Percentiles rank a stretch among this genome's conserved stretches.
These are phyloP conservation scores for Ephydatia muelleri DNA, from an alignment of 37 sponge, comb jelly and placozoan species.

Conservation along the genomic window DNA sequence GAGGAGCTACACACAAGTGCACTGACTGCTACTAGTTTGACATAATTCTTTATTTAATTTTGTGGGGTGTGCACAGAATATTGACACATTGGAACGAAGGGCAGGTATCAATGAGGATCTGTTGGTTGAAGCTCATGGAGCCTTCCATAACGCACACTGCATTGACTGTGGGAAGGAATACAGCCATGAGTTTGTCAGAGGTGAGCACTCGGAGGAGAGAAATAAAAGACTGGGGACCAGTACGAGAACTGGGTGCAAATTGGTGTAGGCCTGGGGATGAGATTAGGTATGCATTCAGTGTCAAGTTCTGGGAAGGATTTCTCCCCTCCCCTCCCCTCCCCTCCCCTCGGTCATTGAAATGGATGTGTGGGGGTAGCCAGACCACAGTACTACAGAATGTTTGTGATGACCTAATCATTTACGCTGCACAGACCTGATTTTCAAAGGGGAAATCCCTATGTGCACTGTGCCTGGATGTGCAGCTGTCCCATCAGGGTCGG, in stretches of 20 bases:
- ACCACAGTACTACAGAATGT: background rate
- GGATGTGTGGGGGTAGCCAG: too few relatives aligned
- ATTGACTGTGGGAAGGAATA: constrained; percentile 72
- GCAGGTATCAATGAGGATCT: constrained; percentile 75
- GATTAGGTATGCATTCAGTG: background rate
- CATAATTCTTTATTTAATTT: background rate
- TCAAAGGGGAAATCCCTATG: constrained; percentile 63
- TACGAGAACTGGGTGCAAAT: too few relatives aligned
- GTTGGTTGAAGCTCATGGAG: constrained; percentile 95
- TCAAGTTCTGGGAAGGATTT: background rate
- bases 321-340: too few relatives aligned
- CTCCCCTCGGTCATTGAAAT: too few relatives aligned
- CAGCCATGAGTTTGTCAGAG: constrained; percentile 78
- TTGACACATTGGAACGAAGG: constrained; percentile 92
- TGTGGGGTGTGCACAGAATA: constrained; percentile 64
- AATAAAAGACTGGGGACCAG: background rate
- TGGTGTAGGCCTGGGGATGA: background rate
- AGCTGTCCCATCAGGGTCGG: background rate
- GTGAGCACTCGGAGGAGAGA: constrained; percentile 19
- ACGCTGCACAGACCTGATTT: constrained; percentile 61
- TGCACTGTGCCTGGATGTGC: constrained; percentile 50
- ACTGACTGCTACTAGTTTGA: background rate
- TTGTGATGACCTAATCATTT: background rate
- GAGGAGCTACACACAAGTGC: constrained; percentile 92
- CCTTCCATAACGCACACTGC: constrained; percentile 90